Conservation (phyloP, 2,888 invertebrate species). For the Lithophane leautieri region DNA sequence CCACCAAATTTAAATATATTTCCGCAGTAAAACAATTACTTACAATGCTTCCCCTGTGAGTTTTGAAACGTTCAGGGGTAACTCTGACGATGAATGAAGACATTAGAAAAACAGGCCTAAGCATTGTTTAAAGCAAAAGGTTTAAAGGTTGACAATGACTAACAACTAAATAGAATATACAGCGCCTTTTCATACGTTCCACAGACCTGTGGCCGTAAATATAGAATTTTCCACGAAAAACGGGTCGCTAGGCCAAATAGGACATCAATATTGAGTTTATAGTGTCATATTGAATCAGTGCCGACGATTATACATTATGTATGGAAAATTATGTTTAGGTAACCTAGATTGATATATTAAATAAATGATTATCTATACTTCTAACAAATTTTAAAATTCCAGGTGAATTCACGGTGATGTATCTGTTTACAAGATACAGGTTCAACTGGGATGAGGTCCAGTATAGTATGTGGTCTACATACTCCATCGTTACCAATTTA, state of each 20-base stretch:
- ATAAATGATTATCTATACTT: neutral
- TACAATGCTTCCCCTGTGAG: conserved; percentile 62
- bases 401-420: conserved; percentile 91
- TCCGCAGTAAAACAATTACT: conserved; percentile 67
- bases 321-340: neutral
- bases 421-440: conserved; percentile 89
- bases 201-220: neutral
- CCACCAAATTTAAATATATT: conserved; percentile 69
- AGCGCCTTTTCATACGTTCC: neutral
- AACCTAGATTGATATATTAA: conserved; percentile 8
- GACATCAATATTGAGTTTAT: neutral
- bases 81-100: conserved; percentile 38
- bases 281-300: neutral
- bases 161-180: neutral
- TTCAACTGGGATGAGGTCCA: conserved; percentile 91
- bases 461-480: conserved; percentile 90
- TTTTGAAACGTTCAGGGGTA: conserved; percentile 62
- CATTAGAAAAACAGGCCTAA: conserved; percentile 44
- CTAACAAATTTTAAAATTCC: conserved; percentile 63
- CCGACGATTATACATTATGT: neutral
- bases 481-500: conserved; percentile 89
- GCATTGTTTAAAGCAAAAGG: conserved; percentile 3
- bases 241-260: neutral
- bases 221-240: neutral
- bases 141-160: neutral